A percentile compares a stretch with the other conserved stretches of the same genome.
Conservation (phyloP, 2,113 vertebrate genomes). For the Solenodon paradoxus region DNA sequence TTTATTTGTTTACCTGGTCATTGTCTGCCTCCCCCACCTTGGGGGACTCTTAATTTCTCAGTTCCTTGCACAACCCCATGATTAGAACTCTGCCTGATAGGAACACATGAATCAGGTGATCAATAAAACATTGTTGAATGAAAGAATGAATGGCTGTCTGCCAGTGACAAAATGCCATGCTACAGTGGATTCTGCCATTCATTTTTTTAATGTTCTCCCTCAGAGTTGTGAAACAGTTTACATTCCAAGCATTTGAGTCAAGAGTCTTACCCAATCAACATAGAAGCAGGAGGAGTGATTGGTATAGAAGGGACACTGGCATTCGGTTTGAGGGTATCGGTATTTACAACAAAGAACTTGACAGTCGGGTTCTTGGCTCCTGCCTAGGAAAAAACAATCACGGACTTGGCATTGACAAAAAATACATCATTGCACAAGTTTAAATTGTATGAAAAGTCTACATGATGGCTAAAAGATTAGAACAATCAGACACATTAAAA, state of each 20-base stretch:
- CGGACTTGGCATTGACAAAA: constrained; percentile 57
- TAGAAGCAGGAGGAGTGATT: constrained; percentile 77
- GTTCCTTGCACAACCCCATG: background rate
- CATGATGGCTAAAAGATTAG: background rate
- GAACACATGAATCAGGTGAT: background rate
- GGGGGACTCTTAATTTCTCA: background rate
- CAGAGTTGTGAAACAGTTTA: background rate
- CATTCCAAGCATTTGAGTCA: background rate
- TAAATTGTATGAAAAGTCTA: background rate
- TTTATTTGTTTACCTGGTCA: background rate
- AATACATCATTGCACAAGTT: background rate
- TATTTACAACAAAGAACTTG: constrained; percentile 81
- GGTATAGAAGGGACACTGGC: fast-evolving
- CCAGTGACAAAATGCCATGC: background rate
- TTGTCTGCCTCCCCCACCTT: background rate
- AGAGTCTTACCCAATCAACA: constrained; percentile 79
- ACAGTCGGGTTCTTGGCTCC: constrained; percentile 86
- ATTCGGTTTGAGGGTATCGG: background rate
- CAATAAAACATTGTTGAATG: background rate
- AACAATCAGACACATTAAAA: background rate
- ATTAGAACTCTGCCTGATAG: background rate
- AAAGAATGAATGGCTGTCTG: background rate
- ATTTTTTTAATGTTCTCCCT: background rate
- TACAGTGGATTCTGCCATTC: background rate
- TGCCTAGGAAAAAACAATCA: constrained; percentile 78